Conservation (phyloP, 1,140 invertebrate species). For the Meteorus sp. region DNA sequence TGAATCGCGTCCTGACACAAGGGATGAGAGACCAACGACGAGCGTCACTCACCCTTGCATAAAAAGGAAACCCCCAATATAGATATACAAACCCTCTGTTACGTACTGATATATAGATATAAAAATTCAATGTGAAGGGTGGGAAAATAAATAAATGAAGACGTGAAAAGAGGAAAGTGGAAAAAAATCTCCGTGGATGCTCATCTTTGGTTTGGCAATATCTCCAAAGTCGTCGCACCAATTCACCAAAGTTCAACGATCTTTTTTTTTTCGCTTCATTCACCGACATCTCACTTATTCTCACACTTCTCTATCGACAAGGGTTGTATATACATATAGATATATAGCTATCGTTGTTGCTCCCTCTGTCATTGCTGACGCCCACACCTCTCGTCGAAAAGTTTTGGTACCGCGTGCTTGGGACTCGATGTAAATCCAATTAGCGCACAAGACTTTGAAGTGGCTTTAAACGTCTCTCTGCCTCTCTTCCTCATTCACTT, state of each 20-base stretch:
- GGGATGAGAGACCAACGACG: no score
- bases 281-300: background rate
- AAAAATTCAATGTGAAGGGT: slow-evolving; percentile 11
- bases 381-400: no score
- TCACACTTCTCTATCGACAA: slow-evolving; percentile 16
- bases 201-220: background rate
- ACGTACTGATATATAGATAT: background rate
- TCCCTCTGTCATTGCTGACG: no score
- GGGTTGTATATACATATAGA: no score
- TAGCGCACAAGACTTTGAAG: no score
- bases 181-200: background rate
- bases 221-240: background rate
- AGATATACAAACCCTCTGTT: background rate
- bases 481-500: no score
- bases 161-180: background rate
- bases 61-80: background rate
- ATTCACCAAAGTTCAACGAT: slow-evolving; percentile 20
- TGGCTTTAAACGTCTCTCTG: no score
- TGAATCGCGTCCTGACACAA: slow-evolving; percentile 30
- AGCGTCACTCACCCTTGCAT: slow-evolving; percentile 10
- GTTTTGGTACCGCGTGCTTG: no score
- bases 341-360: no score
- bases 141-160: slow-evolving; percentile 5
- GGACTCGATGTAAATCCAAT: no score
- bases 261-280: slow-evolving; percentile 13